These are phyloP conservation scores for Apodemia zela DNA, from an alignment of 2,888 invertebrate genomes.

Conservation along the genomic window DNA sequence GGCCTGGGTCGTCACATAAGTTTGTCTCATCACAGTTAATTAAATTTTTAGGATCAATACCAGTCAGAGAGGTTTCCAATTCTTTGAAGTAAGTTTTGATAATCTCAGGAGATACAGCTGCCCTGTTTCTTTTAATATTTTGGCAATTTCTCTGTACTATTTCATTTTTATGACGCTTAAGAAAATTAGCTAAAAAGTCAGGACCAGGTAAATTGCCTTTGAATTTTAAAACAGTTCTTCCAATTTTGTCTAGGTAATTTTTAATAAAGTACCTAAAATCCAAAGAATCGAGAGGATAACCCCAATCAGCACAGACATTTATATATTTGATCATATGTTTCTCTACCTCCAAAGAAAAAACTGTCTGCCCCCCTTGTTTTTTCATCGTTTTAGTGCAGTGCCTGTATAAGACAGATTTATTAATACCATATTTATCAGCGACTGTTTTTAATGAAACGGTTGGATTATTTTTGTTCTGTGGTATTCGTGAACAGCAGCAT, in stretches of 20 bases:
- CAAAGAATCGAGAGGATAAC: slow-evolving; percentile 29
- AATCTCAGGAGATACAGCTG: slow-evolving; percentile 28
- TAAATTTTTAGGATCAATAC: slow-evolving; percentile 23
- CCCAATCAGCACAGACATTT: slow-evolving; percentile 21
- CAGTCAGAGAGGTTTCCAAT: slow-evolving; percentile 26
- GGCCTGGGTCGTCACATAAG: slow-evolving; percentile 25
- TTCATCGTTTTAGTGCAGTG: slow-evolving; percentile 26
- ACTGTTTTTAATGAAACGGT: slow-evolving; percentile 5
- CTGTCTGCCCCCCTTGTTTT: slow-evolving; percentile 29
- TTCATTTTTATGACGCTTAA: slow-evolving; percentile 32
- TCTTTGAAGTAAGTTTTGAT: slow-evolving; percentile 30
- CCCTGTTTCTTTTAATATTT: slow-evolving; percentile 36
- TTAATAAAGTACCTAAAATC: slow-evolving; percentile 31
- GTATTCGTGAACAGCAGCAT: slow-evolving; percentile 19
- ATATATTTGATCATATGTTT: slow-evolving; percentile 29
- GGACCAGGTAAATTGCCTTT: slow-evolving; percentile 33
- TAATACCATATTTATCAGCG: slow-evolving; percentile 23
- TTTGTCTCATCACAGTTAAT: slow-evolving; percentile 31
- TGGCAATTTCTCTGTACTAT: slow-evolving; percentile 33
- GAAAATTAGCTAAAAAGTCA: slow-evolving; percentile 33
- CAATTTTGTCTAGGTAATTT: slow-evolving; percentile 29
- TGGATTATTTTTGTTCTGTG: neutral
- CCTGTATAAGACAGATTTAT: slow-evolving; percentile 24
- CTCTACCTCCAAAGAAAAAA: slow-evolving; percentile 25
- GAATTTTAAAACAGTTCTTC: slow-evolving; percentile 21